Base-by-base conservation (phyloP, 2,797 vertebrate genomes). In the Columba guinea region DNA sequence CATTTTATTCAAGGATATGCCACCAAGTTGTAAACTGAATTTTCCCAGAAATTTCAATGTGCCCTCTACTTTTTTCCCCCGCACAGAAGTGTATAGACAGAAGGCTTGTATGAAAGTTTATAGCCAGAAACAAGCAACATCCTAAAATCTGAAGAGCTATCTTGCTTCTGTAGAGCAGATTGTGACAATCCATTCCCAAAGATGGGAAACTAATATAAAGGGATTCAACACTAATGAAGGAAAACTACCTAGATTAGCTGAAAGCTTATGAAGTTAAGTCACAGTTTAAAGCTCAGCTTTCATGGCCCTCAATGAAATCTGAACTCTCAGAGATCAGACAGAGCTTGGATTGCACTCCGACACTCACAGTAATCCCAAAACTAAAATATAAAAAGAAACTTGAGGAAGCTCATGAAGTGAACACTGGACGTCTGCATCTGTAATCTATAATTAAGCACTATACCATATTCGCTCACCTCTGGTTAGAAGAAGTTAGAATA, bases 41-140 rank as follows among this genome's bases (percentile, higher is more conserved):
- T 51, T 49, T 7, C 22, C 20, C 39, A 62, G 11, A 44, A 32
- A 30, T 78, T 24, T 41, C 62, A 70, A 48, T 15, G 16, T 13
- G 63, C 76, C 8, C 1, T 0, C 1, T 17, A 53, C 9, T 10
- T 1, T 3, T 63, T 46, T 63, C 10, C 67, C 20, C 67, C 20
- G 19, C 30, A 56, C 10, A 48, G 39, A 71, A 89, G 26, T 0
- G 1, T 7, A 52, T 1, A 52, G 34, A 39, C 19, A 68, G 22
- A 59, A 63, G 8, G 49, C 13, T 68, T 68, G 18, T 23, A 34
- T 23, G 49, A 8, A 55, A 27, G n/a, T 23, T 80, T 71, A 68
- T 11, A 71, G 26, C 56, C 39, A 79, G 30, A 35, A 70, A 6
- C 26, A 5, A 68, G 53, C 14, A 46, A 59, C 48, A 58, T 18